These are phyloP conservation scores for Drosophila arizonae DNA, from an alignment of 1,140 invertebrate genomes.

Conservation along the genomic window DNA sequence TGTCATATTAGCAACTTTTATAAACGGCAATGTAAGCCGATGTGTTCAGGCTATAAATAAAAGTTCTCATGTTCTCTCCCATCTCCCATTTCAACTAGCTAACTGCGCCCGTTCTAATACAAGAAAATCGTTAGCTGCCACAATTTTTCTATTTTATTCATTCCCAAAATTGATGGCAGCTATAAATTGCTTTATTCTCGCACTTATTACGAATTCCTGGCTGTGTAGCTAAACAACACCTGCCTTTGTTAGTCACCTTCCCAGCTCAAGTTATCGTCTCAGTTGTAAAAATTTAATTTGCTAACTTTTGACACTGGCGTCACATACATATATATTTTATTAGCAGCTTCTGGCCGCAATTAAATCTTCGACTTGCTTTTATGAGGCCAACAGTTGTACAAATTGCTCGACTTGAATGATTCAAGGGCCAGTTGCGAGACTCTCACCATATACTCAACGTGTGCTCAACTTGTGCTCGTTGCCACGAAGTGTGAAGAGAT, in stretches of 20 bases:
- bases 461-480: not conserved
- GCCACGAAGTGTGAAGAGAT: slow-evolving; percentile 31
- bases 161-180: not conserved
- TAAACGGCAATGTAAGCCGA: too few relatives aligned
- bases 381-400: slow-evolving; percentile 18
- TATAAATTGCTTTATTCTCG: not conserved
- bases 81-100: too few relatives aligned
- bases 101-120: too few relatives aligned
- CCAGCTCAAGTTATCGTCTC: not conserved
- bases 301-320: slow-evolving; percentile 41
- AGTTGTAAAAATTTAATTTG: slow-evolving; percentile 49
- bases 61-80: too few relatives aligned
- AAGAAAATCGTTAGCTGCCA: too few relatives aligned
- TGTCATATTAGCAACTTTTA: too few relatives aligned
- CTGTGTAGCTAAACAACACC: not conserved
- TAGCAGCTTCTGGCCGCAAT: slow-evolving; percentile 30
- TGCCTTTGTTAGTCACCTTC: not conserved
- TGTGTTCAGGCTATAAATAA: too few relatives aligned
- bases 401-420: not conserved
- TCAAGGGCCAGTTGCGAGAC: slow-evolving; percentile 5
- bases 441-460: not conserved
- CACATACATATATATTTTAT: slow-evolving; percentile 43
- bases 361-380: slow-evolving; percentile 22
- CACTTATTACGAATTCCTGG: not conserved
- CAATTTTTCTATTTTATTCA: not conserved